Percentiles rank a stretch among this genome's conserved stretches.
Evolutionary conservation across 1,140 invertebrate species (phyloP).

Genomic region (Eciton burchellii): DNA sequence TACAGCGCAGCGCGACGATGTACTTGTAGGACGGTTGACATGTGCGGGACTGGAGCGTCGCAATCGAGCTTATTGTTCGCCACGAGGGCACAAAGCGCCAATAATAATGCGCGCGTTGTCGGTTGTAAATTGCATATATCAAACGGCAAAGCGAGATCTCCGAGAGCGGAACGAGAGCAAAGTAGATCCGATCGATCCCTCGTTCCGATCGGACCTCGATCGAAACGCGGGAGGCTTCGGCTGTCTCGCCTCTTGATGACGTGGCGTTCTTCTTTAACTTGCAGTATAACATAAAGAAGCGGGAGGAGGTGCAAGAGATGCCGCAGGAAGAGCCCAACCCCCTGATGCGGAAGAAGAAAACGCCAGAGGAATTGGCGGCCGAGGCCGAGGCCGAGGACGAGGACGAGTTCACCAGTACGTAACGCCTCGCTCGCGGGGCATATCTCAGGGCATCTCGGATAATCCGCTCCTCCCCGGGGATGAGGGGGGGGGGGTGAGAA

Average conservation of each 20-base stretch:
- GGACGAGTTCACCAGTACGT: constrained; percentile 98
- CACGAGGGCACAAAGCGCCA: constrained; percentile 59
- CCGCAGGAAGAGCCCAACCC: constrained; percentile 94
- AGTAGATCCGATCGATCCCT: too few species aligned
- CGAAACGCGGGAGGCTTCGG: neutral
- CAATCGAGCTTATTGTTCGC: constrained; percentile 70
- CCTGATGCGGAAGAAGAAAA: constrained; percentile 98
- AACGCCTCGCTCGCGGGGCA: too few species aligned
- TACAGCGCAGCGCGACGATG: neutral
- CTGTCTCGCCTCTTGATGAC: neutral
- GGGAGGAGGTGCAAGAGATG: constrained; percentile 94
- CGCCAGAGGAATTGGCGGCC: constrained; percentile 97
- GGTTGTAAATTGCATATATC: constrained; percentile 5
- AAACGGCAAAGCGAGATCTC: neutral
- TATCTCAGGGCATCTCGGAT: too few species aligned
- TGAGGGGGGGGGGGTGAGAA: too few species aligned
- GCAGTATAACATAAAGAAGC: constrained; percentile 99
- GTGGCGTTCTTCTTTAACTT: constrained; percentile 76
- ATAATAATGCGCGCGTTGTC: neutral
- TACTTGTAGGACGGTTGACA: constrained; percentile 61
- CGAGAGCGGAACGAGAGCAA: too few species aligned
- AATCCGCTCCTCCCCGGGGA: too few species aligned
- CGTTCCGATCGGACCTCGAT: too few species aligned
- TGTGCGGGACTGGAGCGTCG: constrained; percentile 65
- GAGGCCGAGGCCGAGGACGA: constrained; percentile 97